Conservation (phyloP, 2,113 vertebrate species). For the Strix aluco region DNA sequence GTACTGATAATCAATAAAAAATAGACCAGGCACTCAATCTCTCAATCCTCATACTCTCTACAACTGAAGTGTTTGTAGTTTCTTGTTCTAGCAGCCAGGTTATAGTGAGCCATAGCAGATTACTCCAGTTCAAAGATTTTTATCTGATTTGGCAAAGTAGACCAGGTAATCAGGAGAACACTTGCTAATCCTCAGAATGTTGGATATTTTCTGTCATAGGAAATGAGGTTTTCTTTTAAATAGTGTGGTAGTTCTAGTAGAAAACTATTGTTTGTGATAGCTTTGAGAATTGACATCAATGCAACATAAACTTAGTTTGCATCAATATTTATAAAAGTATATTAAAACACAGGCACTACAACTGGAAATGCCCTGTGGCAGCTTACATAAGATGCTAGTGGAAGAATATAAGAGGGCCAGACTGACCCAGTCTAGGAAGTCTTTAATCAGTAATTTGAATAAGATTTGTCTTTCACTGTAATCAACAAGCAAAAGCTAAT, state of each 20-base stretch:
- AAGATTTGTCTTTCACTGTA: neutral
- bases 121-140: neutral
- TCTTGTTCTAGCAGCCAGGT: neutral
- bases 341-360: neutral
- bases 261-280: neutral
- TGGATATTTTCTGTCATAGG: neutral
- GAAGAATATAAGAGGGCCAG: neutral
- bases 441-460: neutral
- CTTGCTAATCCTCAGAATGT: neutral
- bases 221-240: neutral
- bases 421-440: neutral
- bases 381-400: neutral
- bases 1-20: neutral
- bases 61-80: neutral
- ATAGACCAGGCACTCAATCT: neutral
- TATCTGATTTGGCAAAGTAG: neutral
- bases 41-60: neutral
- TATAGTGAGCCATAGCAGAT: neutral
- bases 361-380: neutral
- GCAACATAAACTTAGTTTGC: neutral
- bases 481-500: neutral
- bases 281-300: neutral
- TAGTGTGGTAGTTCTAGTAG: neutral
- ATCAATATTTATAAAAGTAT: neutral
- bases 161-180: neutral